phyloP scores from a whole-genome alignment of 2,113 vertebrate genomes.

The rat (Rattus norvegicus) region GRCr8 NC_086021.1:160704001-160704500 shows the following conservation, averaged over 20 bases:
- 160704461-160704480: conserved; percentile 34
- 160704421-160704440: conserved; percentile 53
- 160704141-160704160: neutral
- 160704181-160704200: neutral
- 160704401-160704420: conserved; percentile 64
- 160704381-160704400: conserved; percentile 24
- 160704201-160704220: neutral
- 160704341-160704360: neutral
- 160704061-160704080: neutral
- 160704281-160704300: conserved; percentile 18
- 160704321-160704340: conserved; percentile 29
- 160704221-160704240: neutral
- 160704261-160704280: neutral
- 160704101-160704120: neutral
- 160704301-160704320: conserved; percentile 22
- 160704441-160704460: conserved; percentile 59
- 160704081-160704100: neutral
- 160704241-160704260: conserved; percentile 5
- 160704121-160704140: neutral
- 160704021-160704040: neutral
- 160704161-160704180: neutral
- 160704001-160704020: neutral
- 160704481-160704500: conserved; percentile 14
- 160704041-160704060: neutral
- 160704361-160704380: conserved; percentile 34